A percentile compares a stretch with the other conserved stretches of the same genome.
phyloP scores from a whole-genome alignment of 2,797 vertebrate genomes.

The Sebastes taczanowskii region DNA sequence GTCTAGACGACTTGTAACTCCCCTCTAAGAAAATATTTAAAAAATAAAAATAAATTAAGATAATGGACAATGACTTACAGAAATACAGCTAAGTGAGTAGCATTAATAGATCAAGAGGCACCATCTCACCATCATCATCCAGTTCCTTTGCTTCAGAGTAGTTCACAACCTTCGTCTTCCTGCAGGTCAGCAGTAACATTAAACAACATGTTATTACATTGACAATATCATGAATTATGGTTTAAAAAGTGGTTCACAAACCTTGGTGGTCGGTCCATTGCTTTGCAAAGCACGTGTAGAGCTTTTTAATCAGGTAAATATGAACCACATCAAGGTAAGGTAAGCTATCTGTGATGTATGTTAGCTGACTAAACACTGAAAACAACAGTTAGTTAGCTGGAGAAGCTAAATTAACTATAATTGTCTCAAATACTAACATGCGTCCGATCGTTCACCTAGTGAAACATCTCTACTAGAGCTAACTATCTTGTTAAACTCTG shows the following conservation, averaged over 20 bases:
- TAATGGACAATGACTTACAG: fast-evolving
- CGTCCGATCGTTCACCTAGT: fast-evolving
- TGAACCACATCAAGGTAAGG: not conserved
- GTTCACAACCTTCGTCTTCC: conserved; percentile 86
- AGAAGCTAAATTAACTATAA: not conserved
- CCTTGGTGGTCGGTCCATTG: conserved; percentile 81
- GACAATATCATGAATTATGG: fast-evolving
- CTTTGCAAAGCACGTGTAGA: not conserved
- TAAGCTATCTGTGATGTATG: too few relatives aligned
- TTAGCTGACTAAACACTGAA: not conserved
- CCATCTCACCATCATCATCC: conserved; percentile 83
- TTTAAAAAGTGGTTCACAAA: conserved; percentile 23
- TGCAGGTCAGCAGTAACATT: conserved; percentile 53
- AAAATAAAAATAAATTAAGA: not conserved
- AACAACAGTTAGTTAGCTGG: not conserved
- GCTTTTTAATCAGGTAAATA: not conserved
- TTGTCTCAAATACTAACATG: not conserved
- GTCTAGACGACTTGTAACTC: not conserved
- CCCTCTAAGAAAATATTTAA: not conserved
- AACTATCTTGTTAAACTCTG: not conserved
- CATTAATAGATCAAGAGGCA: not conserved
- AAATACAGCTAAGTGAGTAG: not conserved
- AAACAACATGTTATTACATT: not conserved
- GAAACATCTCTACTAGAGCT: fast-evolving
- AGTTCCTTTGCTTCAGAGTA: conserved; percentile 85